phyloP scores from a whole-genome alignment of 2,113 vertebrate genomes.

The Gulo gulo region DNA sequence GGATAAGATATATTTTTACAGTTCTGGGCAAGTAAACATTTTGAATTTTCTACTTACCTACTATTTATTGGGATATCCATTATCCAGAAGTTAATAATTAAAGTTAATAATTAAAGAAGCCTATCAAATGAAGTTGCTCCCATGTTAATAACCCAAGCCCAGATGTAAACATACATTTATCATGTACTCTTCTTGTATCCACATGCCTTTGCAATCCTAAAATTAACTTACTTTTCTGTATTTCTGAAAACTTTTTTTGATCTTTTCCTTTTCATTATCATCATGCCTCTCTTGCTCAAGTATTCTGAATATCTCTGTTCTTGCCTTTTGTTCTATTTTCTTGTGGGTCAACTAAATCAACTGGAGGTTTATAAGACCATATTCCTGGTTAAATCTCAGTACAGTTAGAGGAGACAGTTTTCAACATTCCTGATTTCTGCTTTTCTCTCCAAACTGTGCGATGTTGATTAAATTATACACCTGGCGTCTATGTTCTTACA shows the following conservation, averaged over 20 bases:
- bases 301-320: background rate
- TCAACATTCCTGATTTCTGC: slow-evolving; percentile 3
- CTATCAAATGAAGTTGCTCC: background rate
- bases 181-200: background rate
- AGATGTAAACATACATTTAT: background rate
- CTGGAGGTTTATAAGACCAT: background rate
- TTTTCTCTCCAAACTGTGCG: background rate
- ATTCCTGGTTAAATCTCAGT: background rate
- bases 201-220: background rate
- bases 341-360: background rate
- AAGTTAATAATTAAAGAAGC: background rate
- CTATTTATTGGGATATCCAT: slow-evolving; percentile 21
- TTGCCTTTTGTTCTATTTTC: background rate
- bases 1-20: slow-evolving; percentile 12
- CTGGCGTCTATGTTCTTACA: slow-evolving; percentile 40
- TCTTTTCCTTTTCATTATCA: background rate
- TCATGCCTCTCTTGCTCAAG: background rate
- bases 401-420: background rate
- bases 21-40: background rate
- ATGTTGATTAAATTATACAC: slow-evolving; percentile 31
- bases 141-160: background rate
- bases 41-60: background rate
- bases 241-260: background rate
- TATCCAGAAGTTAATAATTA: background rate
- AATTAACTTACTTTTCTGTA: too few species aligned